A percentile compares a stretch with the other conserved stretches of the same genome.
These are phyloP conservation scores for Natator depressus DNA, from an alignment of 2,113 vertebrate species.

Conservation along the genomic window DNA sequence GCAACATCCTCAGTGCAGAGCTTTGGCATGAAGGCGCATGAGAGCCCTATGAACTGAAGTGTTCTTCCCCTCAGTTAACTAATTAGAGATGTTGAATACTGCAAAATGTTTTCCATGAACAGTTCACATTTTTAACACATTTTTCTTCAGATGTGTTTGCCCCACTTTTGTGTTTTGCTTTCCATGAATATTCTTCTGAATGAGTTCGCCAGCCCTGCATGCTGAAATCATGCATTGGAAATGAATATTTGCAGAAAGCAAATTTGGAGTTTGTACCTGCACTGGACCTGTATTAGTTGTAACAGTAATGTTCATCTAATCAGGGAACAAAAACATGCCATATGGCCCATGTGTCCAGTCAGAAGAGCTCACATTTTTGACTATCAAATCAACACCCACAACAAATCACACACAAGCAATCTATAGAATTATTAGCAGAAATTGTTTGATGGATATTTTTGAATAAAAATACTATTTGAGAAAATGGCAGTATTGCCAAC, in stretches of 20 bases:
- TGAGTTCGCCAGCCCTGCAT: not conserved
- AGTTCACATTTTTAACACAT: not conserved
- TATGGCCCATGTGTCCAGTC: not conserved
- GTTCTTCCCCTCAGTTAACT: not conserved
- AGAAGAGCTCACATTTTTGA: not conserved
- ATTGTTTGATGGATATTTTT: too few species aligned
- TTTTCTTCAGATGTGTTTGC: not conserved
- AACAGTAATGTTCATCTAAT: not conserved
- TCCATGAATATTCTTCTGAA: not conserved
- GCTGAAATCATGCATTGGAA: not conserved
- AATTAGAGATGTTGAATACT: not conserved
- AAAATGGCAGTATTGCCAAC: fast-evolving
- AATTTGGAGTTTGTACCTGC: not conserved
- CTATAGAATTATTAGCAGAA: not conserved
- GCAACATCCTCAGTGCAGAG: not conserved
- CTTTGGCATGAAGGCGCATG: not conserved
- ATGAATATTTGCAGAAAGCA: not conserved
- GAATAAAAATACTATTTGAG: not conserved
- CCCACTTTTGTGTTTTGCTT: not conserved
- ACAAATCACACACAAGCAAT: not conserved
- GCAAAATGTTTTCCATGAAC: not conserved
- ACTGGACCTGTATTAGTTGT: not conserved
- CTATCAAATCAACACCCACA: fast-evolving
- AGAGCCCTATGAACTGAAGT: not conserved
- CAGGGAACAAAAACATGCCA: fast-evolving